These are phyloP conservation scores for Octomys mimax DNA, from an alignment of 2,797 vertebrate genomes.

Conservation along the genomic window DNA sequence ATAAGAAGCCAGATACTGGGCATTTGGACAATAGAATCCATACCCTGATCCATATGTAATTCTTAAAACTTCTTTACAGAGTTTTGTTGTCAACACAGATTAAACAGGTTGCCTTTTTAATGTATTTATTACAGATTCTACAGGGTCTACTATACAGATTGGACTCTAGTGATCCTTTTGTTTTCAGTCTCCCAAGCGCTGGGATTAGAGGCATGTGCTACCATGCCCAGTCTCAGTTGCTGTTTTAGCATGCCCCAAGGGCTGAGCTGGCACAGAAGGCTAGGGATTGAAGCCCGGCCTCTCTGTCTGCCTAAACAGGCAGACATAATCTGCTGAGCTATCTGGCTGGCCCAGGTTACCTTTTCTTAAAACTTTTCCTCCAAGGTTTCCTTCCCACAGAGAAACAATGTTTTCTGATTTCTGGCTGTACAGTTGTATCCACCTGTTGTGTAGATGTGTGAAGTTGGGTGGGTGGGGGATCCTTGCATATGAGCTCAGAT, in stretches of 20 bases:
- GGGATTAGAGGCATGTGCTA: no score
- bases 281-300: no score
- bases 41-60: slow-evolving; percentile 36
- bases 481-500: slow-evolving; percentile 27
- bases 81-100: no score
- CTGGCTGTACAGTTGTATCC: slow-evolving; percentile 44
- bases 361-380: slow-evolving; percentile 52
- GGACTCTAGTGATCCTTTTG: no score
- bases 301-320: no score
- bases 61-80: slow-evolving; percentile 47
- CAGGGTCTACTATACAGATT: no score
- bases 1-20: slow-evolving; percentile 32
- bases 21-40: slow-evolving; percentile 19
- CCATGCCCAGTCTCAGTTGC: no score
- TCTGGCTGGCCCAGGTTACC: not conserved
- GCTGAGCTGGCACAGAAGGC: no score
- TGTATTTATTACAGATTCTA: no score
- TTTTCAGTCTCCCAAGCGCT: no score
- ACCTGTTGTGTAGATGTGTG: slow-evolving; percentile 46
- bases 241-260: no score
- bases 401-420: slow-evolving; percentile 55
- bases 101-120: not conserved
- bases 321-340: no score
- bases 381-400: slow-evolving; percentile 60
- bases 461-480: not conserved